These are phyloP conservation scores for Platycercus adscitus DNA, from an alignment of 2,113 vertebrate genomes.

Conservation along the genomic window DNA sequence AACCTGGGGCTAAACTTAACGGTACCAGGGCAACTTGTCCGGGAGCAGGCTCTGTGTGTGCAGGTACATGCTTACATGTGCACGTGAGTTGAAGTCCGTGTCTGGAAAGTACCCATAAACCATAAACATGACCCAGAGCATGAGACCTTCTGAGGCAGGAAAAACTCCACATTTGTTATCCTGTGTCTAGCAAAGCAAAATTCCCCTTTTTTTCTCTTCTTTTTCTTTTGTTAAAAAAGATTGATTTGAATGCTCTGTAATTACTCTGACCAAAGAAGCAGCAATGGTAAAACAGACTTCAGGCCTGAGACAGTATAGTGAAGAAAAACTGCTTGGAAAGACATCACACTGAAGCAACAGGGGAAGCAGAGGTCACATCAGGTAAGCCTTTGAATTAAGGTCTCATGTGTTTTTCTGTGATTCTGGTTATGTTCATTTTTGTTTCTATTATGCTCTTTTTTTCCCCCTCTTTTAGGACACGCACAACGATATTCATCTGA, in stretches of 20 bases:
- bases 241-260: neutral
- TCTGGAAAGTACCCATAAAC: neutral
- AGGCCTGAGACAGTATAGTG: neutral
- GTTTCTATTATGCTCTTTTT: neutral
- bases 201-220: accelerated
- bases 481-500: neutral
- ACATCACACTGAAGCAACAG: neutral
- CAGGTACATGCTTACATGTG: accelerated
- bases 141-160: neutral
- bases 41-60: neutral
- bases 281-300: neutral
- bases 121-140: neutral
- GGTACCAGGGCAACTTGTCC: neutral
- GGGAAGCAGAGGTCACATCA: neutral
- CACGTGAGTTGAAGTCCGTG: neutral
- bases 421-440: neutral
- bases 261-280: neutral
- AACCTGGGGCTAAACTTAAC: neutral
- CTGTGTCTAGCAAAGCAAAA: neutral
- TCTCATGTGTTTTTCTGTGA: neutral
- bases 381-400: neutral
- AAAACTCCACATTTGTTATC: neutral
- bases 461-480: neutral
- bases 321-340: neutral
- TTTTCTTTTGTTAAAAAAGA: neutral